Evolutionary conservation across 2,797 vertebrate genomes (phyloP), one percentile per base, ranked within the genome.

Genomic region (Sciaenops ocellatus): DNA sequence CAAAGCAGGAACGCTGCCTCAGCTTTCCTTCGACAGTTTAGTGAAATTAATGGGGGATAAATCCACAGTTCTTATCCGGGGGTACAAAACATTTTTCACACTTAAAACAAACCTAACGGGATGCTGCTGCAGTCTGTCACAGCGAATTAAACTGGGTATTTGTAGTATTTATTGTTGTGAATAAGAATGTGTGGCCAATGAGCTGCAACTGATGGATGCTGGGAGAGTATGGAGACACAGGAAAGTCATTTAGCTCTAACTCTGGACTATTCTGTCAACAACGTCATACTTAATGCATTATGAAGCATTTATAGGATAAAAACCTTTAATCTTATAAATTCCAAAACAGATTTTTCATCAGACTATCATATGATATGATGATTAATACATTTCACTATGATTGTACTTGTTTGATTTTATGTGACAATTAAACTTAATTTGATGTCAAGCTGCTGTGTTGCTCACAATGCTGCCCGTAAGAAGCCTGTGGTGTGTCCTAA

Each of bases 401-500:
- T 2, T 38, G 8, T 38, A 38, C 34, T 3, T 38, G 34, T 38
- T 38, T 38, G 34, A 38, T 38, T 38, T 38, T 38, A 38, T 38
- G 2, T 38, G 34, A 9, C 34, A 38, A 38, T 38, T 2, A 38
- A 9, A 38, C 34, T 30, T 30, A 30, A 30, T 6, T 38, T 9
- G 34, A 84, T 74, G 68, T 11, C 8, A 24, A 46, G n/a, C 42
- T 34, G 51, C 78, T 71, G 64, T 73, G 60, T 74, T 69, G 12
- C 17, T 81, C 38, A 64, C 48, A 11, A 8, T 61, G 48, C 62
- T 54, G 42, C 57, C 55, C 42, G 41, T 46, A 18, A 66, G 63
- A 57, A 73, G 54, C 69, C 66, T 62, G 70, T 48, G 57, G 41
- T 69, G 69, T 62, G 74, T 80, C 73, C 73, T 56, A 10, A 78